Percentiles rank a stretch among this genome's conserved stretches.
phyloP scores from a whole-genome alignment of 2,888 invertebrate species.

The Abrostola tripartita region DNA sequence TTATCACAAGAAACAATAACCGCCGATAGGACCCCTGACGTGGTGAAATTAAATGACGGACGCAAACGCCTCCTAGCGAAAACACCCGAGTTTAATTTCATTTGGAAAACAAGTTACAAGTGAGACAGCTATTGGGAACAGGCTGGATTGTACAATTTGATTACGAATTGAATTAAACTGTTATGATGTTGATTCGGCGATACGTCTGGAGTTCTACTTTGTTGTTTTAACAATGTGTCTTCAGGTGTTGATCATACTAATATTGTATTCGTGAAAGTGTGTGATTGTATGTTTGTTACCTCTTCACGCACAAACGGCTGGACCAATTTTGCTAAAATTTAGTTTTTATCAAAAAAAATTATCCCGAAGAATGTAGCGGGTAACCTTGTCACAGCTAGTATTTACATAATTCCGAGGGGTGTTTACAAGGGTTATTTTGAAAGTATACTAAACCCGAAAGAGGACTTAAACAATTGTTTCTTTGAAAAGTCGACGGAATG shows the following conservation, averaged over 20 bases:
- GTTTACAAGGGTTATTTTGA: too few relatives aligned
- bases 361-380: too few relatives aligned
- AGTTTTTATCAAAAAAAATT: too few relatives aligned
- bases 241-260: too few relatives aligned
- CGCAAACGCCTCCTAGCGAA: conserved; percentile 32
- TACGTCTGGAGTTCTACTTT: conserved; percentile 32
- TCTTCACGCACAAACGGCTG: too few relatives aligned
- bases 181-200: conserved; percentile 10
- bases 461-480: too few relatives aligned
- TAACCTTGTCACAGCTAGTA: too few relatives aligned
- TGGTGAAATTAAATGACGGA: conserved; percentile 51
- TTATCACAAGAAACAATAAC: conserved; percentile 60
- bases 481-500: too few relatives aligned
- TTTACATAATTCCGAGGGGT: too few relatives aligned
- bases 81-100: conserved; percentile 32
- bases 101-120: conserved; percentile 15
- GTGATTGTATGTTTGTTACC: not conserved
- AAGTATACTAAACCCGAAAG: too few relatives aligned
- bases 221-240: not conserved
- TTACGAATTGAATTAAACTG: conserved; percentile 24
- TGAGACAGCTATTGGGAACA: conserved; percentile 6
- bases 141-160: conserved; percentile 13
- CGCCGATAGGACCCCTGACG: conserved; percentile 49
- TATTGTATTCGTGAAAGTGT: too few relatives aligned
- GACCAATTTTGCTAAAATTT: too few relatives aligned